phyloP scores from a whole-genome alignment of 2,113 vertebrate genomes.

The Xiphorhynchus elegans region DNA sequence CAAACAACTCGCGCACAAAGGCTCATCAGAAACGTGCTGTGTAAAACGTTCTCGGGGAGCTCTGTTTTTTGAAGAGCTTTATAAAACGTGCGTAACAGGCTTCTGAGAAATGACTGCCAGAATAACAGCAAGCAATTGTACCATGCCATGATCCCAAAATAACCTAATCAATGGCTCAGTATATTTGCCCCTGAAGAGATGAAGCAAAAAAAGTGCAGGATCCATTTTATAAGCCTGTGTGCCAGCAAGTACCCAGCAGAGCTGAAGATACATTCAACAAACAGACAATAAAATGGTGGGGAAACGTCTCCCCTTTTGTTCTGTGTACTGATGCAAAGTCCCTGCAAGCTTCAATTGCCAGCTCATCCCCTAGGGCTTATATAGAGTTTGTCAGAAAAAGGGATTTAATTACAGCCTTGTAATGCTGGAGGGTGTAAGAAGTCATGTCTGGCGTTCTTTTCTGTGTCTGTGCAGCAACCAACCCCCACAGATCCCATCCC shows the following conservation, averaged over 20 bases:
- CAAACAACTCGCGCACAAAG: conserved; percentile 43
- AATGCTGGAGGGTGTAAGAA: not conserved
- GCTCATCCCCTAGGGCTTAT: not conserved
- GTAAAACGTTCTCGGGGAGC: not conserved
- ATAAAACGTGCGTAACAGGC: not conserved
- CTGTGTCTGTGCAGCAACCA: not conserved
- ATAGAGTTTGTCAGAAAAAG: not conserved
- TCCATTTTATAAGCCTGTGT: not conserved
- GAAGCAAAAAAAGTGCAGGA: not conserved
- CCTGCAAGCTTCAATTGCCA: not conserved
- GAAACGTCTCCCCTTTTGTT: not conserved
- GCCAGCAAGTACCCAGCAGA: not conserved
- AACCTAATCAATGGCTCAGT: conserved; percentile 31
- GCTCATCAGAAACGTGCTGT: not conserved
- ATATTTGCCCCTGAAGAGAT: not conserved
- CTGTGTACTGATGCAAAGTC: not conserved
- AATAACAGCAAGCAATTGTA: not conserved
- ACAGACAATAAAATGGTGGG: not conserved
- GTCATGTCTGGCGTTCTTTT: not conserved
- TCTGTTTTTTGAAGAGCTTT: not conserved
- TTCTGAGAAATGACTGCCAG: not conserved
- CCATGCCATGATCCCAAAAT: not conserved
- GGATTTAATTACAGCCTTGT: conserved; percentile 8
- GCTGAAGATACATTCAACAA: not conserved
- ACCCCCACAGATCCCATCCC: not conserved